phyloP scores from a whole-genome alignment of 2,113 vertebrate genomes.

The Gnathonemus echidnorhynchus region DNA sequence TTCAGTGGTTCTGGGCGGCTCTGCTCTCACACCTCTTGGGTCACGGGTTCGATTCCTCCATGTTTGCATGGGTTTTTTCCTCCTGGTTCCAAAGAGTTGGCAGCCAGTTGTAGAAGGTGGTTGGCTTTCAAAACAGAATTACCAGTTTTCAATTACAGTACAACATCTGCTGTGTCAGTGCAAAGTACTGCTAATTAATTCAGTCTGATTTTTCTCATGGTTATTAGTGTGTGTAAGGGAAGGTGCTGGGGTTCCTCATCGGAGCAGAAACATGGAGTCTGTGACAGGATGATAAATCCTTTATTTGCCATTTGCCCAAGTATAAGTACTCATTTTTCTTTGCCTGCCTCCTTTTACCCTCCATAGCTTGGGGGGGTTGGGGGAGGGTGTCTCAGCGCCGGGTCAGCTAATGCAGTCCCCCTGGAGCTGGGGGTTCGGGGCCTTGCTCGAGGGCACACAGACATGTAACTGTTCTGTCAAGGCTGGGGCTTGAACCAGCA shows the following conservation, averaged over 20 bases:
- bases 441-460: too few relatives aligned
- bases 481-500: too few relatives aligned
- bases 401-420: too few relatives aligned
- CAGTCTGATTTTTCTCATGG: background rate
- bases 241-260: background rate
- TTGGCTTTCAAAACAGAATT: background rate
- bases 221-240: background rate
- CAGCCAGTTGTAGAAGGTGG: background rate
- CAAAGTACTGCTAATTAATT: background rate
- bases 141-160: background rate
- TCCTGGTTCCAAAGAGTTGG: background rate
- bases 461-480: too few relatives aligned
- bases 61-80: background rate
- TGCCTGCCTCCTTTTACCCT: too few relatives aligned
- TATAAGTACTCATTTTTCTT: too few relatives aligned
- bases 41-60: background rate
- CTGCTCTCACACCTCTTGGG: background rate
- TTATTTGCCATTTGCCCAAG: too few relatives aligned
- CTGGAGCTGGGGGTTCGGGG: too few relatives aligned
- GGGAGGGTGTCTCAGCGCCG: too few relatives aligned
- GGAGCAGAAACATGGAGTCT: background rate
- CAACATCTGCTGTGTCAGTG: background rate
- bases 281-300: background rate
- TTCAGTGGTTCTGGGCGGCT: background rate
- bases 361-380: too few relatives aligned